Base-by-base conservation (phyloP, 92 coral and sea anemone species). In the Muricea muricata region DNA sequence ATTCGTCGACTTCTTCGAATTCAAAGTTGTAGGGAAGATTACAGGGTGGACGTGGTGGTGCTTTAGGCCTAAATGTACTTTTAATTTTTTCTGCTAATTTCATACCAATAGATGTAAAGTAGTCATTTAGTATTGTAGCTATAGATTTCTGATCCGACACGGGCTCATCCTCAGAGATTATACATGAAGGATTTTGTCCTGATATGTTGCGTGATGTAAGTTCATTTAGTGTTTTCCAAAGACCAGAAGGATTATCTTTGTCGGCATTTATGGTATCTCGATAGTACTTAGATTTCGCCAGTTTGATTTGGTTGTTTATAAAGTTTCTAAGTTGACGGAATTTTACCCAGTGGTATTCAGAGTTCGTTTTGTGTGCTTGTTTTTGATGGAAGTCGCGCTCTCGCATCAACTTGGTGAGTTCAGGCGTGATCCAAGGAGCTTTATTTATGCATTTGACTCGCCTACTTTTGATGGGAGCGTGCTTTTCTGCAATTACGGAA, bases 221-320 rank as follows among this genome's bases (percentile, higher is more conserved):
- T 87, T 86, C 52, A 57, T 86, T 89, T n/a, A 86, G 37, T 65
- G 90, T 83, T 90, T 90, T 90, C 90, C 90, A 68, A 20, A 68
- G 75, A 7, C 25, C 45, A 30, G 18, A 18, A 15, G 75, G 54
- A 24, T 89, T 80, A 46, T 76, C 89, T 79, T 71, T 86, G 57
- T 56, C 73, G 61, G 67, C 83, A 46, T 84, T 52, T 23, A 89
- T 73, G 32, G 74, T 47, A 26, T 73, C 65, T 71, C 73, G 80
- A 66, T 77, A 90, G 78, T 90, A 87, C 8, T 78, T 81, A 4
- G 93, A 52, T 72, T 90, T 90, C 47, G 80, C 74, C 66, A 82
- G 83, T 73, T 83, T 78, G 28, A 82, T 79, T 29, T 33, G 52
- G 40, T 83, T 54, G 81, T 86, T 87, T 75, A 84, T 82, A 25